Percentiles rank a stretch among this genome's conserved stretches.
Evolutionary conservation across 2,797 vertebrate species (phyloP).

Genomic region (Anabas testudineus): DNA sequence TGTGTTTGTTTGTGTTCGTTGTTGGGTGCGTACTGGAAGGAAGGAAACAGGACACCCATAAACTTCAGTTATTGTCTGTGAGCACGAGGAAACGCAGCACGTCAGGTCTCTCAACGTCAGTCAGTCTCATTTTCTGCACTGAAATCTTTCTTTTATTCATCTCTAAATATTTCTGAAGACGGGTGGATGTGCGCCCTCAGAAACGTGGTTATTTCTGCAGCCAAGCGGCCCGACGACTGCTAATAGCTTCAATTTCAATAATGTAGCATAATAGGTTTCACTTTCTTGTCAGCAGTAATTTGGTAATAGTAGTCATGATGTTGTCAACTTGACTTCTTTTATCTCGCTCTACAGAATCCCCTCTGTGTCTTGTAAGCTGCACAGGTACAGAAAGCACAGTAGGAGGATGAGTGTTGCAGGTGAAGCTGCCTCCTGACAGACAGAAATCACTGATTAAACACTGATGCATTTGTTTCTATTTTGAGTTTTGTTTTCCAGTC

Average conservation of each 20-base stretch:
- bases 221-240: neutral
- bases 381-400: neutral
- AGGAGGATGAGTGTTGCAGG: neutral
- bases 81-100: neutral
- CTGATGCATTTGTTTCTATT: neutral
- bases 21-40: neutral
- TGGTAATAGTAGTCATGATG: constrained; percentile 54
- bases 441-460: neutral
- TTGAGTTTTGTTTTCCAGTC: constrained; percentile 29
- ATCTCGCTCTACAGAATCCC: neutral
- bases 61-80: neutral
- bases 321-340: constrained; percentile 42
- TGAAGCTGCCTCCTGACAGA: neutral
- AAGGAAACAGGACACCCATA: neutral
- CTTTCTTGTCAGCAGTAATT: constrained; percentile 56
- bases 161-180: constrained; percentile 11
- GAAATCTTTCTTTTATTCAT: neutral
- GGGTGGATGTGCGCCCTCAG: neutral
- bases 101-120: constrained; percentile 9
- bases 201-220: constrained; percentile 18
- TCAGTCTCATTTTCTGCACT: neutral
- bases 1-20: neutral
- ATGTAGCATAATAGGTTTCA: constrained; percentile 53
- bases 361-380: constrained; percentile 6
- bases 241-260: constrained; percentile 63